Evolutionary conservation across 2,888 invertebrate species (phyloP).

Genomic region (Cerastis leucographa): DNA sequence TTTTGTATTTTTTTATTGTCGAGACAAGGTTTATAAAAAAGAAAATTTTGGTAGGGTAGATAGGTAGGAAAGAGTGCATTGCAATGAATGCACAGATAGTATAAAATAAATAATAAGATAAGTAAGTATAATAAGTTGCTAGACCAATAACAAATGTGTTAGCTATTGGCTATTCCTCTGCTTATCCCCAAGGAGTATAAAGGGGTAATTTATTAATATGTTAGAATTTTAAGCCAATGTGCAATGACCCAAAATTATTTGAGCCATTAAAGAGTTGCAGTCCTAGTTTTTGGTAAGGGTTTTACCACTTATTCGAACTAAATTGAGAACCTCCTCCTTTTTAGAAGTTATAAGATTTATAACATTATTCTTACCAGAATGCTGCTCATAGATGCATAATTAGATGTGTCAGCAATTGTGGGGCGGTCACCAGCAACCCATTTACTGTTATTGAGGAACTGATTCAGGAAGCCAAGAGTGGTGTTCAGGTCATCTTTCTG

Average conservation of each 20-base stretch:
- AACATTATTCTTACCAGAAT: conserved; percentile 85
- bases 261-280: not conserved
- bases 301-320: not conserved
- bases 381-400: conserved; percentile 90
- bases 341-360: too few species aligned
- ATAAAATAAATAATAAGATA: not conserved
- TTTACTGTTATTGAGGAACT: conserved; percentile 89
- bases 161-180: not conserved
- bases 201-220: not conserved
- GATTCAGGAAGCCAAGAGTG: conserved; percentile 91
- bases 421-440: conserved; percentile 92
- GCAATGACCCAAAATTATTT: not conserved
- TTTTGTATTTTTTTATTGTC: too few species aligned
- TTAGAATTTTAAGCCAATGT: not conserved
- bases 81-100: too few species aligned
- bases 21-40: too few species aligned
- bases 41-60: too few species aligned
- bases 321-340: too few species aligned
- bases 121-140: too few species aligned
- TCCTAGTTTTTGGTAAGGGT: not conserved
- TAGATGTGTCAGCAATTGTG: conserved; percentile 92
- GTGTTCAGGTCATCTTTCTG: conserved; percentile 90
- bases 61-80: too few species aligned
- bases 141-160: not conserved
- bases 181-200: not conserved